These are phyloP conservation scores for Caenorhabditis brenneri DNA, from an alignment of 1,140 invertebrate genomes.

Conservation along the genomic window DNA sequence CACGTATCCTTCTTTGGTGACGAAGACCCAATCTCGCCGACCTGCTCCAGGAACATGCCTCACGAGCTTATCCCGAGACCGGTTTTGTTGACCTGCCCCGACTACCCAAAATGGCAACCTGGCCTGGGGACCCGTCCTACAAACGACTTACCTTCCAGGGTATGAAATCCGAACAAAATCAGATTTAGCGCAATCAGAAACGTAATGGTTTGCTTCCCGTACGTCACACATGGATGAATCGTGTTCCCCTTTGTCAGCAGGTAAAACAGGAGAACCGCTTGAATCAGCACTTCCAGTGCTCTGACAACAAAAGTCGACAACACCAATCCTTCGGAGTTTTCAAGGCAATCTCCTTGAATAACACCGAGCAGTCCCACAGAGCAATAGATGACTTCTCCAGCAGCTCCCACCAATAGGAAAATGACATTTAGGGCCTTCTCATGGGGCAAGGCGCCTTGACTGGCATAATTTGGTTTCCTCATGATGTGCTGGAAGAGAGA, in stretches of 20 bases:
- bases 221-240: background rate
- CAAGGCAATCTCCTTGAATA: background rate
- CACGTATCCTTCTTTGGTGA: no score
- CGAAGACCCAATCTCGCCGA: no score
- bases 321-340: background rate
- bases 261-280: background rate
- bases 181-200: conserved; percentile 5
- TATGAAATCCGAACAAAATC: conserved; percentile 13
- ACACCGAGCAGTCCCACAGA: background rate
- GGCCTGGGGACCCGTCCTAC: no score
- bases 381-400: background rate
- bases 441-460: background rate
- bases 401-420: background rate
- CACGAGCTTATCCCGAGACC: no score
- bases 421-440: background rate
- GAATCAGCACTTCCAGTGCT: background rate
- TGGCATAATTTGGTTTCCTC: background rate
- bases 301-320: background rate
- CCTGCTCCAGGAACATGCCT: no score
- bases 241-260: background rate
- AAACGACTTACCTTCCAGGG: background rate
- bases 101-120: no score
- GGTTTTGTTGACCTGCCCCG: no score
- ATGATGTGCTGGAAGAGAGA: background rate
- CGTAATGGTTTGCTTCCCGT: background rate